Conservation (phyloP, 2,888 invertebrate species). For the Cerceris ruficornis region DNA sequence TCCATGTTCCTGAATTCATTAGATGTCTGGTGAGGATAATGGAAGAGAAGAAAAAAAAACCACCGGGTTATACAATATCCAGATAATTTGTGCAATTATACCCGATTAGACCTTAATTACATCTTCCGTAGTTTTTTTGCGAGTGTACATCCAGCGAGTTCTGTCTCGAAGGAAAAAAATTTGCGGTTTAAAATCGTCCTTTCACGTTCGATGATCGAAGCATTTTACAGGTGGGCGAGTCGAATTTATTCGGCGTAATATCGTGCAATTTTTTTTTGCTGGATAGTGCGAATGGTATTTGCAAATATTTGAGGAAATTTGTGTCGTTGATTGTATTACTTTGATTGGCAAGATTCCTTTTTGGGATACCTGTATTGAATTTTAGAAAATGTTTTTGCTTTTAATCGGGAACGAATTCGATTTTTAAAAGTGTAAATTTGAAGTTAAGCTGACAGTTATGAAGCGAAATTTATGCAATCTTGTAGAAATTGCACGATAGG, state of each 20-base stretch:
- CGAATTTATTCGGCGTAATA: too few relatives aligned
- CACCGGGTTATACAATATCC: constrained; percentile 40
- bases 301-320: too few relatives aligned
- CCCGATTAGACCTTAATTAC: constrained; percentile 42
- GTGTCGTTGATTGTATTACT: too few relatives aligned
- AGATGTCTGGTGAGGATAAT: constrained; percentile 24
- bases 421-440: constrained; percentile 52
- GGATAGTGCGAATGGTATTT: too few relatives aligned
- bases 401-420: constrained; percentile 14
- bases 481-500: constrained; percentile 35
- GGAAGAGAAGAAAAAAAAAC: constrained; percentile 50
- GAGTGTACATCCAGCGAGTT: neutral
- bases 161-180: neutral
- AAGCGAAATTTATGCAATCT: constrained; percentile 16
- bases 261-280: too few relatives aligned
- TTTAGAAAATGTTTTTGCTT: neutral
- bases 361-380: too few relatives aligned
- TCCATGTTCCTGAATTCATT: constrained; percentile 24
- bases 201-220: too few relatives aligned
- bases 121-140: neutral
- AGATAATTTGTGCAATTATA: constrained; percentile 46
- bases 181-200: too few relatives aligned
- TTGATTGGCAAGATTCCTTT: too few relatives aligned
- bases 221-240: too few relatives aligned
- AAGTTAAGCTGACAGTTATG: constrained; percentile 53